phyloP scores from a whole-genome alignment of 2,797 vertebrate species.

The Philypnodon macrostomus region DNA sequence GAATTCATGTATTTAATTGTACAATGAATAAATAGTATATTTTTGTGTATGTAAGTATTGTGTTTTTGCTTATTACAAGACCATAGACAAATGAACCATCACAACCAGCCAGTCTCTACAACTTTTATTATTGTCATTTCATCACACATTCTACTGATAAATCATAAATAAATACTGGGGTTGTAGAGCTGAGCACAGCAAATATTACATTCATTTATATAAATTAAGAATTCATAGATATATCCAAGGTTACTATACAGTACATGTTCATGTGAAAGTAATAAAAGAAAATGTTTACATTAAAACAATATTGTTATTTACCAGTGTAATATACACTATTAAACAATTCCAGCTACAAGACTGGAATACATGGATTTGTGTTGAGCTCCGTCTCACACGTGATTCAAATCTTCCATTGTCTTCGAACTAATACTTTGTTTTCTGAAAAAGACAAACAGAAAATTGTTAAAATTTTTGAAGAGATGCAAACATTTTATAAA shows the following conservation, averaged over 20 bases:
- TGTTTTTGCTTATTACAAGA: conserved; percentile 17
- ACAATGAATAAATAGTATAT: conserved; percentile 14
- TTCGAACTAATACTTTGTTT: conserved; percentile 70
- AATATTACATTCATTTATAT: conserved; percentile 78
- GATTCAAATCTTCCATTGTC: conserved; percentile 64
- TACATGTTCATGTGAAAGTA: conserved; percentile 69
- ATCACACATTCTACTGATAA: conserved; percentile 50
- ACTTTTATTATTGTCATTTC: conserved; percentile 68
- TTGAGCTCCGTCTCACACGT: conserved; percentile 47
- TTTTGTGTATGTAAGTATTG: background rate
- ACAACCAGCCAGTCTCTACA: conserved; percentile 48
- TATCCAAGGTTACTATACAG: conserved; percentile 67
- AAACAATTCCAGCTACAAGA: conserved; percentile 59
- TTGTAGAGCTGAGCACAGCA: conserved; percentile 68
- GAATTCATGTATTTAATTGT: conserved; percentile 3
- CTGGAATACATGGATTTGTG: conserved; percentile 63
- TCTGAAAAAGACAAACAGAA: conserved; percentile 47
- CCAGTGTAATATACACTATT: conserved; percentile 87
- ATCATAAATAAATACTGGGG: conserved; percentile 71
- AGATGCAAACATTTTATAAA: too few relatives aligned
- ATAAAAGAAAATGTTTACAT: conserved; percentile 74
- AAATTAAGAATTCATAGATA: conserved; percentile 71
- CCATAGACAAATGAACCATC: conserved; percentile 5
- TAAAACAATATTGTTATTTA: conserved; percentile 61
- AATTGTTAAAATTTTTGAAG: background rate